Percentiles rank a stretch among this genome's conserved stretches.
These are phyloP conservation scores for Eustalomyia histrio DNA, from an alignment of 2,888 invertebrate genomes.

Conservation along the genomic window DNA sequence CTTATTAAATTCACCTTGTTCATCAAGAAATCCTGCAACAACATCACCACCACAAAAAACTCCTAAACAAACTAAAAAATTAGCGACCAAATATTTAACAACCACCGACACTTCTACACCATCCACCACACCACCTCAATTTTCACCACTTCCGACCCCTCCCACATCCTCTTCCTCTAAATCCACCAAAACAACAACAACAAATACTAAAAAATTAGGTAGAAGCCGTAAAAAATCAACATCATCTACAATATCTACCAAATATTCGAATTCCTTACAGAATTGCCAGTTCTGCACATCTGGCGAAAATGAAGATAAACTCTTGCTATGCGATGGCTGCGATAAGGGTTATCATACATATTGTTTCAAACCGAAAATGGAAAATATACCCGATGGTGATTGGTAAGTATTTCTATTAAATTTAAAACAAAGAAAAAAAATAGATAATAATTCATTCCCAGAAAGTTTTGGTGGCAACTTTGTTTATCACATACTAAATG, in stretches of 20 bases:
- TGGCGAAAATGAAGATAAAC: conserved; percentile 97
- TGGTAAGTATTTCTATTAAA: conserved; percentile 86
- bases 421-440: conserved; percentile 56
- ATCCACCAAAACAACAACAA: conserved; percentile 67
- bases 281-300: conserved; percentile 98
- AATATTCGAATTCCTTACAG: conserved; percentile 82
- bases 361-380: conserved; percentile 98
- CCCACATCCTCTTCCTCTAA: conserved; percentile 65
- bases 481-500: background rate
- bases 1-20: background rate
- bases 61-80: conserved; percentile 37
- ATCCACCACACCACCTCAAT: conserved; percentile 49
- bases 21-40: conserved; percentile 40
- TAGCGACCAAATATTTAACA: conserved; percentile 38
- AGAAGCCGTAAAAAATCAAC: conserved; percentile 69
- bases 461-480: conserved; percentile 59
- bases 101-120: conserved; percentile 37
- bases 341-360: conserved; percentile 99
- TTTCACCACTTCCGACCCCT: conserved; percentile 51
- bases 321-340: conserved; percentile 97
- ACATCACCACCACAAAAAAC: conserved; percentile 40
- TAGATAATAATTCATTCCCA: background rate
- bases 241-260: conserved; percentile 74
- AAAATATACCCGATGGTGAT: conserved; percentile 97
- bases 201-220: conserved; percentile 68